A percentile compares a stretch with the other conserved stretches of the same genome.
phyloP scores from a whole-genome alignment of 2,113 vertebrate genomes.

The Cnemophilus loriae region DNA sequence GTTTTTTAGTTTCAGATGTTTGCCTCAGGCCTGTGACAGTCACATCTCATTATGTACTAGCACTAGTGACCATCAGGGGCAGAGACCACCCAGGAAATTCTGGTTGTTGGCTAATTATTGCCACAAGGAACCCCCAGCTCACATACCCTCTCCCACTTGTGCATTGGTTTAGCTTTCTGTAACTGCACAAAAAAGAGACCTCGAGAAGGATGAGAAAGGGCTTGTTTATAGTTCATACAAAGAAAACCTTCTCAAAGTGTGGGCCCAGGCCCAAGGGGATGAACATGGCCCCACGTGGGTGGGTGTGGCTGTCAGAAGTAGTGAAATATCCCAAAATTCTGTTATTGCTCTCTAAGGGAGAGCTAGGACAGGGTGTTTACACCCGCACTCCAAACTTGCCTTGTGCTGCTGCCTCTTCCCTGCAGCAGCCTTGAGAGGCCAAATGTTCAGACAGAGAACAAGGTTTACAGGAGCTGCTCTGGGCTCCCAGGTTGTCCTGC shows the following conservation, averaged over 20 bases:
- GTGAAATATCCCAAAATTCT: not conserved
- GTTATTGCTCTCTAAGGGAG: not conserved
- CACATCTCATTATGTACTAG: not conserved
- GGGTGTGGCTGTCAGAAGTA: not conserved
- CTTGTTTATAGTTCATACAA: not conserved
- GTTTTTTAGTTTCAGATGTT: not conserved
- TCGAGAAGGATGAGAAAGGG: not conserved
- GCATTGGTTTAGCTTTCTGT: not conserved
- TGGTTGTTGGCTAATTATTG: not conserved
- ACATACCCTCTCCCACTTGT: not conserved
- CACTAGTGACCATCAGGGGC: not conserved
- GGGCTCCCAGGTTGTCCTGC: not conserved
- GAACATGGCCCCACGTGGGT: fast-evolving
- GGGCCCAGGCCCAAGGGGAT: not conserved
- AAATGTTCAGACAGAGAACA: not conserved
- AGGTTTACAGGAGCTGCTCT: not conserved
- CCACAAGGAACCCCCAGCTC: not conserved
- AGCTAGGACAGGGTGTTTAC: not conserved
- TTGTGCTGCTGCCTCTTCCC: not conserved
- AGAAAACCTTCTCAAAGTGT: not conserved
- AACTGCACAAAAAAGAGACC: not conserved
- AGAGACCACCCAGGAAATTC: not conserved
- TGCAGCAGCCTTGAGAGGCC: fast-evolving
- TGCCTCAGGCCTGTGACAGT: not conserved
- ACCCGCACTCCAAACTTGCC: not conserved